phyloP scores from a whole-genome alignment of 2,888 invertebrate species.

The Helicoverpa assulta region DNA sequence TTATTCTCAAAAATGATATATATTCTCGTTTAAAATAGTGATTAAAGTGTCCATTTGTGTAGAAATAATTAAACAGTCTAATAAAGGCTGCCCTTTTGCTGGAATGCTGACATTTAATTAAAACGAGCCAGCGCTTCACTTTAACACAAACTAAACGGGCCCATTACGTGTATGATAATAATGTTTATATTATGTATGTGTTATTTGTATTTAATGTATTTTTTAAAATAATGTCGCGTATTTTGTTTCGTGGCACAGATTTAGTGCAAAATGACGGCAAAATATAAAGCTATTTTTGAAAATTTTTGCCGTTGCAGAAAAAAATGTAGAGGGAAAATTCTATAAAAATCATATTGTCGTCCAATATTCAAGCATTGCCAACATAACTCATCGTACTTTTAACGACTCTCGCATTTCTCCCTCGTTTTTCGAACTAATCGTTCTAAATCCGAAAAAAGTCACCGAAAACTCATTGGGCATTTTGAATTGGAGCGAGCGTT shows the following conservation, averaged over 20 bases:
- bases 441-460: constrained; percentile 52
- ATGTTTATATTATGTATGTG: constrained; percentile 49
- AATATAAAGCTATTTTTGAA: no score
- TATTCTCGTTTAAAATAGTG: constrained; percentile 68
- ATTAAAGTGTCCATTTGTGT: constrained; percentile 66
- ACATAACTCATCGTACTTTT: constrained; percentile 13
- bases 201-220: constrained; percentile 27
- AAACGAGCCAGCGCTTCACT: constrained; percentile 65
- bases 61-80: constrained; percentile 70
- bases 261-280: not conserved
- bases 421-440: constrained; percentile 50
- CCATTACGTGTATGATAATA: constrained; percentile 72
- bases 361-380: not conserved
- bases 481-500: constrained; percentile 56
- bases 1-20: constrained; percentile 66
- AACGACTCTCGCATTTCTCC: constrained; percentile 10
- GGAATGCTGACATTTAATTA: constrained; percentile 86
- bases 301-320: no score
- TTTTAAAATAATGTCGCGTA: constrained; percentile 12
- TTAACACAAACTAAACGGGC: constrained; percentile 73
- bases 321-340: not conserved
- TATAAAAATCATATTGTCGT: not conserved
- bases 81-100: constrained; percentile 79
- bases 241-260: constrained; percentile 7
- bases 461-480: constrained; percentile 55